phyloP scores from a whole-genome alignment of 2,113 vertebrate species.

The Uria aalge region DNA sequence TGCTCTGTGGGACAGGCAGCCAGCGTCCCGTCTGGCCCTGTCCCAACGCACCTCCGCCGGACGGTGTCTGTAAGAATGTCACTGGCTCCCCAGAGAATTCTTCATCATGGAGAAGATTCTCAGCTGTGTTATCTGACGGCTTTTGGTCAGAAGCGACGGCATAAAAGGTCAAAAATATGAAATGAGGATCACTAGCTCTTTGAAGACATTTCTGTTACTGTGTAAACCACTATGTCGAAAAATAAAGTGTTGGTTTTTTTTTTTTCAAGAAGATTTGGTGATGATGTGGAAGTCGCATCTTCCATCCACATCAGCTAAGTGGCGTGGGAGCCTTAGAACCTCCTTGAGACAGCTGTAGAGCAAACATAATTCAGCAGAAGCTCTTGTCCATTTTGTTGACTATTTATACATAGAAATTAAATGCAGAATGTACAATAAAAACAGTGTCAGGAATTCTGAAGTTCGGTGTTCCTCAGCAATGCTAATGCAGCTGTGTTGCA shows the following conservation, averaged over 20 bases:
- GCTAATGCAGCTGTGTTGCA: conserved; percentile 50
- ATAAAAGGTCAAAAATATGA: neutral
- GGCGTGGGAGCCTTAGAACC: neutral
- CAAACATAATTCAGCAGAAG: neutral
- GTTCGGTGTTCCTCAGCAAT: neutral
- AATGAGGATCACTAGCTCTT: neutral
- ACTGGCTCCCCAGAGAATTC: neutral
- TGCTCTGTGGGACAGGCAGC: neutral
- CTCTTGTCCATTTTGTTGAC: neutral
- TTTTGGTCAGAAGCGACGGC: neutral
- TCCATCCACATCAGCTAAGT: fast-evolving
- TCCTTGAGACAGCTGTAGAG: neutral
- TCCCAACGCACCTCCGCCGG: neutral
- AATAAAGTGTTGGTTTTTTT: neutral
- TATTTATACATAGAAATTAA: neutral
- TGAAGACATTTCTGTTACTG: neutral
- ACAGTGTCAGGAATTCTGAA: neutral
- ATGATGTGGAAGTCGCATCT: neutral
- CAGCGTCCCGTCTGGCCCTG: fast-evolving
- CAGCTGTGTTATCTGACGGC: neutral
- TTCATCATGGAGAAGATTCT: neutral
- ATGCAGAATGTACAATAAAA: neutral
- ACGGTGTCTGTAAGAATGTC: neutral
- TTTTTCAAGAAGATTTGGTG: neutral
- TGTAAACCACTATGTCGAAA: neutral